phyloP scores from a whole-genome alignment of 1,140 invertebrate genomes.

The Physella acuta region DNA sequence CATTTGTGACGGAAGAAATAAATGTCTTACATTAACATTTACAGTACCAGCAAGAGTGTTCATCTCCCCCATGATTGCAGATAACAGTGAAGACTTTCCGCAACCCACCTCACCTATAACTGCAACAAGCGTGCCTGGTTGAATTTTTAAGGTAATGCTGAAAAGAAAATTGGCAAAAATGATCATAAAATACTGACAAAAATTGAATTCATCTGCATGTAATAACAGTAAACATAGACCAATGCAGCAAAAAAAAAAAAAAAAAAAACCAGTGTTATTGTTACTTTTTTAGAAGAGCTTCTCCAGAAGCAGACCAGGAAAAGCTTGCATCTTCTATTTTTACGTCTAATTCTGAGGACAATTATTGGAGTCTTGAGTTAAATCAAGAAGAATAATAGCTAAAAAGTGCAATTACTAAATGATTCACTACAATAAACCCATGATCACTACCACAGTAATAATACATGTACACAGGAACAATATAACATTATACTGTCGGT shows the following conservation, averaged over 20 bases:
- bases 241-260: background rate
- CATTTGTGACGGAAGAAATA: no score
- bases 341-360: background rate
- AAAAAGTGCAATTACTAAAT: no score
- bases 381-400: no score
- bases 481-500: no score
- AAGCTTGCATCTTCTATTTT: background rate
- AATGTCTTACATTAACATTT: no score
- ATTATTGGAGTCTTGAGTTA: no score
- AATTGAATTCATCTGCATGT: background rate
- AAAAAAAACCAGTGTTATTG: background rate
- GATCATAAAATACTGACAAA: background rate
- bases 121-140: conserved; percentile 53
- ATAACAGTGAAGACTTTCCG: conserved; percentile 65
- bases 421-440: no score
- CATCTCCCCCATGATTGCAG: conserved; percentile 64
- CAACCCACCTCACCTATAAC: conserved; percentile 63
- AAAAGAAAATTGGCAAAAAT: conserved; percentile 10
- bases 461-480: no score
- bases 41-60: no score
- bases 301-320: background rate
- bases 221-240: background rate
- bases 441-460: no score
- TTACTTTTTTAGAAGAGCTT: background rate
- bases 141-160: conserved; percentile 48